Conservation (phyloP, 2,797 vertebrate species). For the Hippoglossus hippoglossus region DNA sequence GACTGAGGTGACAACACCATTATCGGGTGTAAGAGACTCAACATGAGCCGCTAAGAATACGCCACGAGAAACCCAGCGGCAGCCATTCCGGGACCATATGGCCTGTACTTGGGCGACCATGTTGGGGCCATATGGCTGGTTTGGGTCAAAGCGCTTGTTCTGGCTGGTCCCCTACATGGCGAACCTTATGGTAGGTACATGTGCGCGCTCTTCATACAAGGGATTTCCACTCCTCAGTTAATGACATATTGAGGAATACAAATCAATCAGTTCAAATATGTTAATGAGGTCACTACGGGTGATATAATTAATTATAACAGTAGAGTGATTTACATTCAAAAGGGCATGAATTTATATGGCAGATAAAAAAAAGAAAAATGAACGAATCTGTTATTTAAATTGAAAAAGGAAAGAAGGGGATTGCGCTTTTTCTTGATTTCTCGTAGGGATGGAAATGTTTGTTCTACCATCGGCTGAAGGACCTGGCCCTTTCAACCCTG, state of each 20-base stretch:
- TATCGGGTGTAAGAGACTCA: constrained; percentile 42
- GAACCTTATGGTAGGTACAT: constrained; percentile 74
- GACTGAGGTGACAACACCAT: constrained; percentile 28
- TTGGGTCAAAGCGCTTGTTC: constrained; percentile 69
- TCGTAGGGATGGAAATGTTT: background rate
- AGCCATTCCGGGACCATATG: constrained; percentile 66
- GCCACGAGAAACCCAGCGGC: constrained; percentile 53
- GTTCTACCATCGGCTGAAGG: constrained; percentile 12
- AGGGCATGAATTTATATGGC: background rate
- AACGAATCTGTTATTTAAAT: background rate
- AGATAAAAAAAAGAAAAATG: constrained; percentile 1
- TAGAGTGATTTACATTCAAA: background rate
- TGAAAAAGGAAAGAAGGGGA: background rate
- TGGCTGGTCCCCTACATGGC: constrained; percentile 54
- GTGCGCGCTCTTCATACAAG: constrained; percentile 60
- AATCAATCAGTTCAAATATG: constrained; percentile 56
- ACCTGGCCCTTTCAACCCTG: constrained; percentile 22
- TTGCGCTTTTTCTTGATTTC: background rate
- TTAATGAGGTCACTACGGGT: constrained; percentile 18
- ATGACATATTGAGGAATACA: constrained; percentile 53
- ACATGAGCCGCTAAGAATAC: constrained; percentile 37
- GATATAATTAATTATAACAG: background rate
- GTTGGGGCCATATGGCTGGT: constrained; percentile 68
- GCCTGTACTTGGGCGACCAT: constrained; percentile 36
- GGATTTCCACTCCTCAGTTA: constrained; percentile 55